Evolutionary conservation across 2,797 vertebrate genomes (phyloP), one percentile per base, ranked within the genome.

Genomic region (Potorous gilbertii): DNA sequence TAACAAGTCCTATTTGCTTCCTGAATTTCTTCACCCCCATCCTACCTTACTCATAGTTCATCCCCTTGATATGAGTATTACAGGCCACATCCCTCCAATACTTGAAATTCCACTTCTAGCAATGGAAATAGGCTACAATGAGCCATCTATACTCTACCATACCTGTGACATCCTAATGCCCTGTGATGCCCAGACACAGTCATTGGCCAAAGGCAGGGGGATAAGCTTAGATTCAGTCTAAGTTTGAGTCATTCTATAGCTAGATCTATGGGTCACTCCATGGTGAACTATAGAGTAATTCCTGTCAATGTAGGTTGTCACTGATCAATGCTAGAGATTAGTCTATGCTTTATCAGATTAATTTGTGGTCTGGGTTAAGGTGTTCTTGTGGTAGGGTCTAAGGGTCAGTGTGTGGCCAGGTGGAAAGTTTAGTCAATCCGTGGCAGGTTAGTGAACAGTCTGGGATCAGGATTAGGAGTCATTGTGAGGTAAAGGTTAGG

Each of bases 401-500:
- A 90, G 74, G 50, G 55, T 91, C 62, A 34, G 59, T 57, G 56
- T 90, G 59, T 96, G 94, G 54, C 93, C 54, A 31, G 14, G 40
- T 62, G 16, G 16, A 56, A 34, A 62, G 54, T 40, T 90, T 21
- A 57, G 55, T 95, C 91, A 74, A n/a, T 74, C 16, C 34, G 40
- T 74, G 34, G 14, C 16, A 40, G 62, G 5, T 74, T 74, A 74
- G 14, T 40, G 34, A 74, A 74, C 14, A 74, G 34, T 74, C 40
- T 74, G 62, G 62, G 34, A 74, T n/a, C 34, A 1, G 62, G 34
- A n/a, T 74, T 74, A 40, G 34, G 62, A 74, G 16, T n/a, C 62
- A 40, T 1, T n/a, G 62, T n/a, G 62, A 74, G 34, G 34, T 34
- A 34, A 40, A n/a, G 5, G 62, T 74, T 40, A 18, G 34, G 34